Evolutionary conservation across 2,113 vertebrate genomes (phyloP), one percentile per base, ranked within the genome.

Genomic region (Calidris pygmaea): DNA sequence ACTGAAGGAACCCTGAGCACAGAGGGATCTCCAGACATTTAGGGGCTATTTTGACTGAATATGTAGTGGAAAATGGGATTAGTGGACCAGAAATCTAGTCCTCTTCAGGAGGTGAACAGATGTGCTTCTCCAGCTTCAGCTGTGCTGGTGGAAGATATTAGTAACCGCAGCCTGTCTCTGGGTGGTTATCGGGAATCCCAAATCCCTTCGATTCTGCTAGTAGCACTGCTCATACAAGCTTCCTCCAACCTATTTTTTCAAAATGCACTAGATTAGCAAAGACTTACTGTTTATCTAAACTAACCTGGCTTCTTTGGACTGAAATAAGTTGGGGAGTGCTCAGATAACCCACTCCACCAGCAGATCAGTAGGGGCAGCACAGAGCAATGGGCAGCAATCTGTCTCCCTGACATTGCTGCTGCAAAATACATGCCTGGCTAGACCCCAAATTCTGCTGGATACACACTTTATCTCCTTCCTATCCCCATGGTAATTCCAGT

Each of bases 71-170:
- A 96, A 97, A 96, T 94, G 87, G 73, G 89, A 96, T 97, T 96
- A 95, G 85, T 89, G 91, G 94, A 79, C 90, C 91, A 96, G 94
- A 94, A 96, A 95, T 93, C 84, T 89, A 95, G 94, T 96, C 93
- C 89, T 95, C 93, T 96, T 96, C 95, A 96, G 95, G 91, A 97
- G 94, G 95, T 76, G 95, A 97, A 95, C 95, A 97, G 96, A 95
- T 97, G 95, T 95, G 87, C 53, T 94, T 89, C 53, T 82, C 89
- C 74, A 97, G 91, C 74, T 95, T 96, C 89, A 89, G 87, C 96
- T 95, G 85, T 70, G 93, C 93, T 85, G 66, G 84, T 93, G 89
- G 85, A 91, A 91, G 89, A 62, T 76, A 93, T 87, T 89, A 87
- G 93, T 92, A 93, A 79, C 89, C 0, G 1, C 91, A 91, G 87